These are phyloP conservation scores for Caenorhabditis tropicalis DNA, from an alignment of 1,140 invertebrate genomes.

Conservation along the genomic window DNA sequence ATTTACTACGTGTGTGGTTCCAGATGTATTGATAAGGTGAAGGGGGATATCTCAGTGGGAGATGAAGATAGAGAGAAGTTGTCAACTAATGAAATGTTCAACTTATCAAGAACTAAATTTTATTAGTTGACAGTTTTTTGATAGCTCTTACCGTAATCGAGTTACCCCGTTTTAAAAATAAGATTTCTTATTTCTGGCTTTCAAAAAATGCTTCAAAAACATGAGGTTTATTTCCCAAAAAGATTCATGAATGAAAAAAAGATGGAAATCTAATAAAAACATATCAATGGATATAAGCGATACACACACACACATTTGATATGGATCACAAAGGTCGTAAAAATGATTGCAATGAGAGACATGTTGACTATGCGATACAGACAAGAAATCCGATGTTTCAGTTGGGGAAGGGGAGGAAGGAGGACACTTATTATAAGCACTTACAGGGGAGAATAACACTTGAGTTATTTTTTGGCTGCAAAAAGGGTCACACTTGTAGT, in stretches of 20 bases:
- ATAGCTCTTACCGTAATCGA: background rate
- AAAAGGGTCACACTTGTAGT: too few relatives aligned
- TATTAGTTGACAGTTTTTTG: background rate
- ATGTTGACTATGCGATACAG: slow-evolving; percentile 16
- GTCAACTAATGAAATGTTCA: background rate
- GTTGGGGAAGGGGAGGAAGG: background rate
- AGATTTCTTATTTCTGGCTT: too few relatives aligned
- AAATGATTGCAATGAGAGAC: slow-evolving; percentile 6
- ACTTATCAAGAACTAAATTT: background rate
- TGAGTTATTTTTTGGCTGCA: too few relatives aligned
- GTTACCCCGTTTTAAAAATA: background rate
- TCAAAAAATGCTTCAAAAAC: too few relatives aligned
- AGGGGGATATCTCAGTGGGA: background rate
- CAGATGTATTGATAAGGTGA: too few relatives aligned
- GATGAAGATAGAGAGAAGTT: too few relatives aligned
- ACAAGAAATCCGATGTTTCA: background rate
- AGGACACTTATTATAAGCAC: too few relatives aligned
- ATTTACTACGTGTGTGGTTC: too few relatives aligned
- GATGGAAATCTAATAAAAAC: background rate
- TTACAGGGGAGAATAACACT: too few relatives aligned
- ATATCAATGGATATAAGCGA: background rate
- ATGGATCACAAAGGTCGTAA: slow-evolving; percentile 32
- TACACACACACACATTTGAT: slow-evolving; percentile 1
- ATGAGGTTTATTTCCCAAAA: too few relatives aligned
- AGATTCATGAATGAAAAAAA: too few relatives aligned